phyloP scores from a whole-genome alignment of 2,113 vertebrate genomes.

The Chamaea fasciata region DNA sequence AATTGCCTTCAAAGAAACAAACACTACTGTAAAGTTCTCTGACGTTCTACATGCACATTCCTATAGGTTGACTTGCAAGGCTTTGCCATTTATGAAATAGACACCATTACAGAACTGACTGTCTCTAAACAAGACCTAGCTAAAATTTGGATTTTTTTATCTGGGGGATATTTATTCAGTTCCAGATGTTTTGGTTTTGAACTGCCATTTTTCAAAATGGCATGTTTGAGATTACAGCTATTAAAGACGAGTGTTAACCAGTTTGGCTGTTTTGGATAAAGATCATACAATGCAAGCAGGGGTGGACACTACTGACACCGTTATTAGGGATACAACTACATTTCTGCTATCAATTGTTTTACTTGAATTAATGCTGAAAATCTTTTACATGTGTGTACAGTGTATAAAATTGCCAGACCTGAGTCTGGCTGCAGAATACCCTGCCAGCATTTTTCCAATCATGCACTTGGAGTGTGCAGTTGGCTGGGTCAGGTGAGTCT shows the following conservation, averaged over 20 bases:
- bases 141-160: not conserved
- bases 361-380: not conserved
- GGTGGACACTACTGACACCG: too few species aligned
- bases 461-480: not conserved
- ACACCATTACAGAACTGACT: not conserved
- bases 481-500: conserved; percentile 10
- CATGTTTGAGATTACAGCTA: not conserved
- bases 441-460: not conserved
- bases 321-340: not conserved
- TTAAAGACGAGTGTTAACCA: not conserved
- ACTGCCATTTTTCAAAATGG: not conserved
- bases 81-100: not conserved
- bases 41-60: not conserved
- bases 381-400: not conserved
- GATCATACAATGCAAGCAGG: accelerated
- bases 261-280: not conserved
- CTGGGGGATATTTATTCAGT: not conserved
- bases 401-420: not conserved
- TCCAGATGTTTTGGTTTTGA: not conserved
- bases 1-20: not conserved
- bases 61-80: not conserved
- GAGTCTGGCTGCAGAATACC: not conserved
- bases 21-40: not conserved
- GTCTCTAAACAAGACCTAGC: not conserved
- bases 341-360: not conserved